phyloP scores from a whole-genome alignment of 1,140 invertebrate genomes.

The Chlorops oryzae region DNA sequence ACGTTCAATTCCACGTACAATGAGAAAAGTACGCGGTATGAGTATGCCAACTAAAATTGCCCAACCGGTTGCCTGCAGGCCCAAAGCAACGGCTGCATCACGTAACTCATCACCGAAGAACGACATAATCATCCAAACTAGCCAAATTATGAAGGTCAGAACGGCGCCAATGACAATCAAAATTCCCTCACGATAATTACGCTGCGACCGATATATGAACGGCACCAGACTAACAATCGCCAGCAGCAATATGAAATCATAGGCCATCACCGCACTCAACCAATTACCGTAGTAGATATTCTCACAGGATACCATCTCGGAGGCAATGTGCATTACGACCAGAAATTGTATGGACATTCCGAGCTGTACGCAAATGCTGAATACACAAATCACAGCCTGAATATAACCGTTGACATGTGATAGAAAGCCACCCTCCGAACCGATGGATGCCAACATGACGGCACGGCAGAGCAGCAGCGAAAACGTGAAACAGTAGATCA shows the following conservation, averaged over 20 bases:
- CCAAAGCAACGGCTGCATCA: constrained; percentile 55
- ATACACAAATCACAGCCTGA: constrained; percentile 53
- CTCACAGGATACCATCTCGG: constrained; percentile 44
- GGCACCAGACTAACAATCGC: constrained; percentile 52
- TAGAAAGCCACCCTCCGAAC: constrained; percentile 54
- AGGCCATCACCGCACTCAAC: constrained; percentile 49
- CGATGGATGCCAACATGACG: constrained; percentile 55
- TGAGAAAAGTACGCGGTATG: constrained; percentile 57
- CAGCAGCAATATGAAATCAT: constrained; percentile 53
- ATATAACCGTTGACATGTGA: constrained; percentile 58
- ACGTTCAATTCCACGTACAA: constrained; percentile 53
- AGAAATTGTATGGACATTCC: constrained; percentile 51
- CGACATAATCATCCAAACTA: constrained; percentile 51
- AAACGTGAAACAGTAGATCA: constrained; percentile 54
- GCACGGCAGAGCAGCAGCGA: constrained; percentile 53
- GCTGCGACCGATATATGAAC: constrained; percentile 53
- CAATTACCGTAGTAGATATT: constrained; percentile 46
- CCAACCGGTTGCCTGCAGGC: constrained; percentile 53
- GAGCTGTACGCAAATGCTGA: constrained; percentile 54
- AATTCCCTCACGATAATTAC: constrained; percentile 60
- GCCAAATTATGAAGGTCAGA: constrained; percentile 50
- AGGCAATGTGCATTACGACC: constrained; percentile 41
- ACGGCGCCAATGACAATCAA: constrained; percentile 42
- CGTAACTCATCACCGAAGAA: constrained; percentile 51
- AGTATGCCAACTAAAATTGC: constrained; percentile 53